A percentile compares a stretch with the other conserved stretches of the same genome.
phyloP scores from a whole-genome alignment of 2,113 vertebrate genomes.

The Willisornis vidua region DNA sequence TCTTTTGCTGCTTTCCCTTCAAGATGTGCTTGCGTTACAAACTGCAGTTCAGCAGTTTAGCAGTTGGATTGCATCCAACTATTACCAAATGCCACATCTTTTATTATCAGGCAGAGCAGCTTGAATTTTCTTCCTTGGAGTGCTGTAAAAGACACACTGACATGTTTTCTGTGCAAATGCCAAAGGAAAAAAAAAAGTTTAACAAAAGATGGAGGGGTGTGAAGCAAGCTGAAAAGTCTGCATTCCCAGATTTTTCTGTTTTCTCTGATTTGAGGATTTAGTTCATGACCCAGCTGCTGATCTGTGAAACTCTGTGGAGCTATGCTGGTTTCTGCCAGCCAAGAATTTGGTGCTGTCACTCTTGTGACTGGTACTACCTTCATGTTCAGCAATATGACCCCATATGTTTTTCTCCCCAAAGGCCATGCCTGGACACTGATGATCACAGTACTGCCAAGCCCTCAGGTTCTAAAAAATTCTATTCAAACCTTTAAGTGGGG shows the following conservation, averaged over 20 bases:
- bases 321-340: not conserved
- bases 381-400: not conserved
- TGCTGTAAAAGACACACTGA: slow-evolving; percentile 15
- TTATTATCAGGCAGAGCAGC: slow-evolving; percentile 56
- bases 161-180: slow-evolving; percentile 41
- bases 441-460: not conserved
- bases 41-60: slow-evolving; percentile 32
- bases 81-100: slow-evolving; percentile 57
- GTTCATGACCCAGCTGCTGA: slow-evolving; percentile 11
- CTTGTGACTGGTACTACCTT: not conserved
- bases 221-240: slow-evolving; percentile 37
- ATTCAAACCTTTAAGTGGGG: not conserved
- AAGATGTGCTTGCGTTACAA: slow-evolving; percentile 40
- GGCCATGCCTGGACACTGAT: not conserved
- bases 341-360: not conserved
- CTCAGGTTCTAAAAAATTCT: not conserved
- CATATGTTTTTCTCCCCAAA: not conserved
- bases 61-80: slow-evolving; percentile 48
- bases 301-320: not conserved
- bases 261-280: not conserved
- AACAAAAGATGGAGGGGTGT: slow-evolving; percentile 3
- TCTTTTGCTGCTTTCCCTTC: slow-evolving; percentile 58
- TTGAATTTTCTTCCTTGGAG: slow-evolving; percentile 19
- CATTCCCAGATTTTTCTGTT: not conserved
- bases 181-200: not conserved